Evolutionary conservation across 2,113 vertebrate genomes (phyloP), one percentile per base, ranked within the genome.

Genomic region (Seriola rivoliana): DNA sequence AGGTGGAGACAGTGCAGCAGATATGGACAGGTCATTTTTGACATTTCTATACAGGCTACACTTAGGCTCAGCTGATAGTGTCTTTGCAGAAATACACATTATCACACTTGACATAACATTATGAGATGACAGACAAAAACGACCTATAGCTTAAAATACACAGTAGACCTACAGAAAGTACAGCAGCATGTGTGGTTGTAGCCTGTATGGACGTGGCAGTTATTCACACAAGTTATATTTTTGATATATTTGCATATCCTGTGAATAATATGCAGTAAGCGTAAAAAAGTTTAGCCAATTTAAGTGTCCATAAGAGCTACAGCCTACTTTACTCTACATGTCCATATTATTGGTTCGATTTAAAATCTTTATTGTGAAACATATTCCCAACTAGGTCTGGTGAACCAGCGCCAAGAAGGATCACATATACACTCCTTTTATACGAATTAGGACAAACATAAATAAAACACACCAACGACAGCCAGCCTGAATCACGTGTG

Each of bases 1-100:
- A 92, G 90, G 80, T 85, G 88, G 90, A 71, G 72, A 21, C 57
- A 84, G 38, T 4, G 46, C n/a, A 52, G 23, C 78, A 66, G 23
- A 34, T 78, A 72, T 85, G 3, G 9, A 14, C 8, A 42, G 12
- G 8, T 17, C 16, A 21, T n/a, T 2, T 21, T 32, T 55, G 1
- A 8, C 4, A 29, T 38, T n/a, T 19, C 7, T 50, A 4, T 34
- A 34, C 34, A 48, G 1, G 19, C 2, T 38, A 54, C 68, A 19
- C 9, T 32, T 34, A 63, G 10, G 25, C n/a, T 48, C 13, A 44
- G 8, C 16, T 36, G 16, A 44, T 8, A 54, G 17, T 44, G 5
- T 60, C 5, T 34, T 12, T 36, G 38, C 23, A 40, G 16, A 65
- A 29, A 50, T 3, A 17, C n/a, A 6, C 2, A 23, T 0, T 6